phyloP scores from a whole-genome alignment of 2,797 vertebrate species.

The Hydrophis major region DNA sequence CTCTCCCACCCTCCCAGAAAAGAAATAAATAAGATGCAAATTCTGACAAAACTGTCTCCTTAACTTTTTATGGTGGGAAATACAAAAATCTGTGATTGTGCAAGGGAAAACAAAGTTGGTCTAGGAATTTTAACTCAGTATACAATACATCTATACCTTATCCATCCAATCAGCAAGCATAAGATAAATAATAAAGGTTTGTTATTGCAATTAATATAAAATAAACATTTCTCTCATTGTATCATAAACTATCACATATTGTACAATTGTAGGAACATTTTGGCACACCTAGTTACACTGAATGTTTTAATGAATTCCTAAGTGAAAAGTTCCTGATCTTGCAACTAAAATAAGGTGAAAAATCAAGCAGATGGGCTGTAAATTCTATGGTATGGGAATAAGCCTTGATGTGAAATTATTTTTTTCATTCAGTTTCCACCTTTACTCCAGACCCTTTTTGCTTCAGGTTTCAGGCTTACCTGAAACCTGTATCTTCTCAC shows the following conservation, averaged over 20 bases:
- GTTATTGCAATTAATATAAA: neutral
- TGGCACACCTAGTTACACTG: neutral
- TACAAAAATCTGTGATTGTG: neutral
- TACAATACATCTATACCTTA: neutral
- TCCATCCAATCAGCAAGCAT: neutral
- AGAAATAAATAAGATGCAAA: neutral
- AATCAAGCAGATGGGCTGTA: neutral
- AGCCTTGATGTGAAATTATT: neutral
- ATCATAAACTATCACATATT: neutral
- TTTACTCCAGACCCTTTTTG: neutral
- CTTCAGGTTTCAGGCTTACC: neutral
- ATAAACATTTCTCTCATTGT: neutral
- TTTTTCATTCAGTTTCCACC: neutral
- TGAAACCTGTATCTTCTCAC: neutral
- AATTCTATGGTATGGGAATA: neutral
- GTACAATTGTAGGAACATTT: neutral
- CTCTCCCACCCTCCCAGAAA: neutral
- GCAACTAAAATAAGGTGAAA: neutral
- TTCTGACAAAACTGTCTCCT: neutral
- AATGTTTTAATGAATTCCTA: neutral
- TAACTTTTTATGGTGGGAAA: neutral
- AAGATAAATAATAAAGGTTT: neutral
- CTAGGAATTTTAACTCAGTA: neutral
- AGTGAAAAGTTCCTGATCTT: neutral
- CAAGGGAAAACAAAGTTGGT: neutral